These are phyloP conservation scores for Raja brachyura DNA, from an alignment of 2,113 vertebrate genomes.

Conservation along the genomic window DNA sequence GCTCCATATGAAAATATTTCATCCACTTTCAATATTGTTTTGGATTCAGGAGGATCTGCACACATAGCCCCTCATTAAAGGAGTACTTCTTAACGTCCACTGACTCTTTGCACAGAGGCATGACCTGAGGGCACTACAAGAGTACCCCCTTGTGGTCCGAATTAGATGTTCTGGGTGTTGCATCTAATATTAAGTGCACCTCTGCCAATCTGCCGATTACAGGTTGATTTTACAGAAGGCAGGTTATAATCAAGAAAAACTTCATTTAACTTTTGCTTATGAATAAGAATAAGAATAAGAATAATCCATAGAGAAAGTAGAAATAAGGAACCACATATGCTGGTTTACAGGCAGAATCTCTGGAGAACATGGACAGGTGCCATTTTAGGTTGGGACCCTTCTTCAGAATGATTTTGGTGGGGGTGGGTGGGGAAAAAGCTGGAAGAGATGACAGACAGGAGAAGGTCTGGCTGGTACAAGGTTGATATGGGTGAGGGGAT, in stretches of 20 bases:
- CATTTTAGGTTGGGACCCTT: no score
- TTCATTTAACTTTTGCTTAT: neutral
- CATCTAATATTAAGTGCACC: neutral
- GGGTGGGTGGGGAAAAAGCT: no score
- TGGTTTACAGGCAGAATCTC: no score
- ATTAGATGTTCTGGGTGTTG: neutral
- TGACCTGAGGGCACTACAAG: neutral
- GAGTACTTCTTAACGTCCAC: neutral
- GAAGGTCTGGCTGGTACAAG: no score
- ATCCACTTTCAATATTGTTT: neutral
- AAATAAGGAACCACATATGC: no score
- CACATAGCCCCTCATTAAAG: neutral
- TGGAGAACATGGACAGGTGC: no score
- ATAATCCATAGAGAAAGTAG: neutral
- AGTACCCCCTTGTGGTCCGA: constrained; percentile 24
- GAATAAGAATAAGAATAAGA: neutral
- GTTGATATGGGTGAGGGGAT: no score
- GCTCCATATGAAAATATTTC: neutral
- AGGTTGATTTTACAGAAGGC: neutral
- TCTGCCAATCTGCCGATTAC: neutral
- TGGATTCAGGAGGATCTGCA: neutral
- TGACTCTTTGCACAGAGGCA: neutral
- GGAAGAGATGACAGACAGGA: no score
- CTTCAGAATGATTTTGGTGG: no score
- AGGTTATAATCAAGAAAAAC: neutral